Percentiles rank a stretch among this genome's conserved stretches.
Evolutionary conservation across 2,888 invertebrate species (phyloP).

Genomic region (Conomelus anceps): DNA sequence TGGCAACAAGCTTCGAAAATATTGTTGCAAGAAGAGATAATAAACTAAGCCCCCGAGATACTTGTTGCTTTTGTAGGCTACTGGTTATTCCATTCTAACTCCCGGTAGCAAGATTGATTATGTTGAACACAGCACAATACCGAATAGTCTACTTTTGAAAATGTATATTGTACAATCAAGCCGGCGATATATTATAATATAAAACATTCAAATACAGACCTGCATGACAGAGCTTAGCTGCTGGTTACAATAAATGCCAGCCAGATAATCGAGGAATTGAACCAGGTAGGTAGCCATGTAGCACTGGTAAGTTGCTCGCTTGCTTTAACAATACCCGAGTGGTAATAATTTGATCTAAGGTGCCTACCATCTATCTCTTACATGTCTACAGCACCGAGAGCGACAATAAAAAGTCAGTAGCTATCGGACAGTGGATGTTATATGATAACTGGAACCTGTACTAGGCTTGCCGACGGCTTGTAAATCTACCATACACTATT

Average conservation of each 20-base stretch:
- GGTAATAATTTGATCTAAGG: not conserved
- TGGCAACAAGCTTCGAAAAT: too few species aligned
- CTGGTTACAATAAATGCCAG: not conserved
- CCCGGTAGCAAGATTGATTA: not conserved
- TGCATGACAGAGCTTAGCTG: not conserved
- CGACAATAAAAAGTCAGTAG: not conserved
- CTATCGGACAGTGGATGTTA: not conserved
- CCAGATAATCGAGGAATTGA: not conserved
- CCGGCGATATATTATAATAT: not conserved
- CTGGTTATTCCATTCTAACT: not conserved
- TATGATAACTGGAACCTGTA: not conserved
- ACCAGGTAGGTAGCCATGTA: not conserved
- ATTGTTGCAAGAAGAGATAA: too few species aligned
- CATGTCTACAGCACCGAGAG: not conserved
- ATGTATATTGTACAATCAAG: not conserved
- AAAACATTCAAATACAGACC: not conserved
- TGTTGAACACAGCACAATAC: not conserved
- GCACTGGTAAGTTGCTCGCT: not conserved
- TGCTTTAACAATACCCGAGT: not conserved
- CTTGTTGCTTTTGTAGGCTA: too few species aligned
- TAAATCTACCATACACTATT: not conserved
- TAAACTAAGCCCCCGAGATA: too few species aligned
- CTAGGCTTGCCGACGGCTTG: not conserved
- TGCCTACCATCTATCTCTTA: not conserved
- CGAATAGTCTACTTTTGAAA: not conserved